Percentiles rank a stretch among this genome's conserved stretches.
These are phyloP conservation scores for Lates japonicus DNA, from an alignment of 2,797 vertebrate species.

Conservation along the genomic window DNA sequence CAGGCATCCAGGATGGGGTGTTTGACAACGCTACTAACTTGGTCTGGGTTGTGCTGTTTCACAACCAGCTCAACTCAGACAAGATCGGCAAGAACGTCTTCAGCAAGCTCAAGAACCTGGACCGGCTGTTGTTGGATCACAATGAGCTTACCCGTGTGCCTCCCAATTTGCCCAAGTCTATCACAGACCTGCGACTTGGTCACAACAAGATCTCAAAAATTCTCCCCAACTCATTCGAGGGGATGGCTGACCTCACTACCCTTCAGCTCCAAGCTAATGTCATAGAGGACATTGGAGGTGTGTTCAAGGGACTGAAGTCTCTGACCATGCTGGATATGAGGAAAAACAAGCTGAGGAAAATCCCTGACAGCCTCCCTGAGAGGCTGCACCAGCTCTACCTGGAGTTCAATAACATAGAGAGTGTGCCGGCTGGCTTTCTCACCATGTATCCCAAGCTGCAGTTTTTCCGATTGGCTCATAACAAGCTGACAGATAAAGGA, in stretches of 20 bases:
- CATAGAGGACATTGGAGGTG: constrained; percentile 88
- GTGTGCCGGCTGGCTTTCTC: constrained; percentile 89
- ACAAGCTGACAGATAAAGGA: constrained; percentile 91
- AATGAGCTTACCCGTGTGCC: constrained; percentile 93
- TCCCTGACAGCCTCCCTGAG: constrained; percentile 89
- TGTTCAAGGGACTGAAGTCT: constrained; percentile 90
- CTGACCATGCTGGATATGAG: constrained; percentile 92
- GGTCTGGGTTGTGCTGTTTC: constrained; percentile 92
- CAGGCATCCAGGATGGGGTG: constrained; percentile 90
- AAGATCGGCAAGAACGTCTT: constrained; percentile 92
- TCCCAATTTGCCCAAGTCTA: constrained; percentile 89
- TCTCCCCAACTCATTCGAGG: constrained; percentile 84
- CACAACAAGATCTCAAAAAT: constrained; percentile 93
- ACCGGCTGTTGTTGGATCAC: constrained; percentile 91
- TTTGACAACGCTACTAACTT: constrained; percentile 95
- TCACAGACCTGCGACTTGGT: constrained; percentile 90
- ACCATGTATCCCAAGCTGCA: constrained; percentile 86
- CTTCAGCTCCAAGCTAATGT: constrained; percentile 91
- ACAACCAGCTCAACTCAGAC: constrained; percentile 92
- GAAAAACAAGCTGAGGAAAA: constrained; percentile 89
- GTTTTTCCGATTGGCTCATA: constrained; percentile 93
- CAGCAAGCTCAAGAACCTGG: constrained; percentile 90
- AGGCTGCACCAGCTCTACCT: constrained; percentile 92
- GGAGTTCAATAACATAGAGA: constrained; percentile 91
- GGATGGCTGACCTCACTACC: constrained; percentile 88